Percentiles rank a stretch among this genome's conserved stretches.
Evolutionary conservation across 2,797 vertebrate species (phyloP).

Genomic region (Silurus lanzhouensis): DNA sequence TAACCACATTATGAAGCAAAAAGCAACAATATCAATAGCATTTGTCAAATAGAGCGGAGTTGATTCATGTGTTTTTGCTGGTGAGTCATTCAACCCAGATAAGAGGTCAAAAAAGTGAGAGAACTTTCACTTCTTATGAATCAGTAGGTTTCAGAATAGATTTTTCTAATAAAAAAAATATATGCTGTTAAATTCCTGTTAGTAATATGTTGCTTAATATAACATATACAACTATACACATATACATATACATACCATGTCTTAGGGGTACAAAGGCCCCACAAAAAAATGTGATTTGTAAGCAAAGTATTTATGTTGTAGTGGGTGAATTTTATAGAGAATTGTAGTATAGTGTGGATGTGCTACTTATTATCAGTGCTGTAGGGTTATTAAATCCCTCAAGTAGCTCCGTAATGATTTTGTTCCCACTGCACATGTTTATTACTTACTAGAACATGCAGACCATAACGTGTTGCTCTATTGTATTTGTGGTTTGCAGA

Average conservation of each 20-base stretch:
- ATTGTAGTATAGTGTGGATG: background rate
- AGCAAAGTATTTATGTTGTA: background rate
- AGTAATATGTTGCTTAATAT: background rate
- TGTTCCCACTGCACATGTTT: background rate
- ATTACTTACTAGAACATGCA: background rate
- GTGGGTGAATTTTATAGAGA: no score
- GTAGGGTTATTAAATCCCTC: background rate
- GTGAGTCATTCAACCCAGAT: conserved; percentile 75
- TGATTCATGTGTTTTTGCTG: conserved; percentile 56
- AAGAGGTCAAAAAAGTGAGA: conserved; percentile 61
- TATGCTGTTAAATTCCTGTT: background rate
- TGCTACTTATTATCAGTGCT: background rate
- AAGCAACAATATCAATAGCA: conserved; percentile 65
- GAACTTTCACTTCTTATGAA: background rate
- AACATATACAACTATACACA: background rate
- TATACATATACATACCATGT: background rate
- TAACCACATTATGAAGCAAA: conserved; percentile 49
- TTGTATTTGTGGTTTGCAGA: conserved; percentile 62
- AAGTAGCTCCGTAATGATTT: background rate
- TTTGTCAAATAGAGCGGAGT: conserved; percentile 39
- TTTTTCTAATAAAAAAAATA: background rate
- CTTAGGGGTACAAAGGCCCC: no score
- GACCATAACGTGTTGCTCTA: conserved; percentile 62
- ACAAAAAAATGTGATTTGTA: background rate
- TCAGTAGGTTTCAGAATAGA: conserved; percentile 34